Percentiles rank a stretch among this genome's conserved stretches.
These are phyloP conservation scores for Aplochiton taeniatus DNA, from an alignment of 2,797 vertebrate genomes.

Conservation along the genomic window DNA sequence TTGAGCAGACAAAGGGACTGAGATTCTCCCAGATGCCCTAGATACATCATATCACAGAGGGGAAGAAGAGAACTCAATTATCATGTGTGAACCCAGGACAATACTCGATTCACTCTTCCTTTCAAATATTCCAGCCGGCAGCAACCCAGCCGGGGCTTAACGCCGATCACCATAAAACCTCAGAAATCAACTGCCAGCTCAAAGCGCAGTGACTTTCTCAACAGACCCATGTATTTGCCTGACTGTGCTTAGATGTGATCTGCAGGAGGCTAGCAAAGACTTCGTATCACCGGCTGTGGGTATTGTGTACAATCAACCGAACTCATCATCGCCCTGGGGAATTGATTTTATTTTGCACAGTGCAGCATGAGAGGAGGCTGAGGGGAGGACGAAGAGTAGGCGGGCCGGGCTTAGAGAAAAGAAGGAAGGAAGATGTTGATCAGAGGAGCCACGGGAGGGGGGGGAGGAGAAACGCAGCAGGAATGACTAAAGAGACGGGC, in stretches of 20 bases:
- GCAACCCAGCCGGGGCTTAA: not conserved
- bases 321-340: not conserved
- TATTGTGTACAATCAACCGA: slow-evolving; percentile 4
- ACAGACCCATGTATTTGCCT: not conserved
- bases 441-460: too few relatives aligned
- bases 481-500: too few relatives aligned
- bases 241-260: not conserved
- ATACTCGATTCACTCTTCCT: slow-evolving; percentile 34
- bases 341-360: slow-evolving; percentile 21
- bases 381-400: too few relatives aligned
- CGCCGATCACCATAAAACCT: not conserved
- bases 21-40: slow-evolving; percentile 37
- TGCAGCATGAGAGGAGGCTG: not conserved
- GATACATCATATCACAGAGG: slow-evolving; percentile 33
- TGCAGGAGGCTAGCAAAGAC: not conserved
- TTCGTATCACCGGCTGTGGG: not conserved
- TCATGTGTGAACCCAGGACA: slow-evolving; percentile 35
- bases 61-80: slow-evolving; percentile 37
- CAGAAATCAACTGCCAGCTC: not conserved
- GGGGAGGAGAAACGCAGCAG: too few relatives aligned
- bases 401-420: too few relatives aligned
- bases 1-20: slow-evolving; percentile 46
- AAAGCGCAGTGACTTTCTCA: not conserved
- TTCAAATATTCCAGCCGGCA: slow-evolving; percentile 7
- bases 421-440: too few relatives aligned